These are phyloP conservation scores for Ochlodes sylvanus DNA, from an alignment of 2,888 invertebrate species.

Conservation along the genomic window DNA sequence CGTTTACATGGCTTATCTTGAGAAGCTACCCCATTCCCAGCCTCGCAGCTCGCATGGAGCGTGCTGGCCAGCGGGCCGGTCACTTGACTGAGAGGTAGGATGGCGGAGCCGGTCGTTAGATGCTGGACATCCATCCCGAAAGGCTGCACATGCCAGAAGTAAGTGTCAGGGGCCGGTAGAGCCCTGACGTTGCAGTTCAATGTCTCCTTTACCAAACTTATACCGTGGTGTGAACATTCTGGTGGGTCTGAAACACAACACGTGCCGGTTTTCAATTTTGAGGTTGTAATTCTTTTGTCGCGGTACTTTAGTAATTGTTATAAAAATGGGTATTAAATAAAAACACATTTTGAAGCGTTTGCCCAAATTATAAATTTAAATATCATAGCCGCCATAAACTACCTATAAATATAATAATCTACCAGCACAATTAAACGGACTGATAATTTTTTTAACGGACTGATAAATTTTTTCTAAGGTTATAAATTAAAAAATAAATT, in stretches of 20 bases:
- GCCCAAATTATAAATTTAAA: no score
- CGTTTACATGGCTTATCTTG: conserved; percentile 71
- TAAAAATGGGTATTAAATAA: no score
- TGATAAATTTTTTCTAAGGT: no score
- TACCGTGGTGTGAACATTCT: conserved; percentile 68
- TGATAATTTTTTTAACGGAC: no score
- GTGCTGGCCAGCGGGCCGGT: conserved; percentile 67
- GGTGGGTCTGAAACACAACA: conserved; percentile 66
- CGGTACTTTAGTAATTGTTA: no score
- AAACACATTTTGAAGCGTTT: no score
- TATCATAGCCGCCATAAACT: no score
- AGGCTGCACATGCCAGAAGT: conserved; percentile 75
- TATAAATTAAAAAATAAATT: no score
- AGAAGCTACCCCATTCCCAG: conserved; percentile 71
- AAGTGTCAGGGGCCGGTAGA: conserved; percentile 70
- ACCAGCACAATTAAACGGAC: no score
- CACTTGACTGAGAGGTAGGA: conserved; percentile 69
- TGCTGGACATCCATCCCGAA: conserved; percentile 69
- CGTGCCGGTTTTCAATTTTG: no score
- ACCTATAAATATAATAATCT: no score
- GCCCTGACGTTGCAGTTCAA: conserved; percentile 70
- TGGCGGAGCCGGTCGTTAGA: conserved; percentile 70
- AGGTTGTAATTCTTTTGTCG: no score
- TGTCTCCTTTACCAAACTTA: conserved; percentile 69
- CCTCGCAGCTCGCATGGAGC: conserved; percentile 69